Evolutionary conservation across 2,888 invertebrate species (phyloP), one percentile per base, ranked within the genome.

Genomic region (Scelioninae gen. 1): DNA sequence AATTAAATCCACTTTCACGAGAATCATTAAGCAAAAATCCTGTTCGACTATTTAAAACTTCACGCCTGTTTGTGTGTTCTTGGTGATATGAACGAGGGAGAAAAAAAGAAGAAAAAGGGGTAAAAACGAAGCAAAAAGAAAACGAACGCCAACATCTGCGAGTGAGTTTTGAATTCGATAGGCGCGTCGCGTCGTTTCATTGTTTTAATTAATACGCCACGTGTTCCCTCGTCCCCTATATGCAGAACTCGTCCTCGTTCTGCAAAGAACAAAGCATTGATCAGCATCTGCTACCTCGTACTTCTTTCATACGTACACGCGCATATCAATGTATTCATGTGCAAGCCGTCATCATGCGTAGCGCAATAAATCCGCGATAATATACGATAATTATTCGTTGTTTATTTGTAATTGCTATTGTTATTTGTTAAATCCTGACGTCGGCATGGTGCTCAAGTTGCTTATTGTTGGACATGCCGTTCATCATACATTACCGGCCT

Each of bases 151-250:
- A 63, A 86, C 86, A 86, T 87, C 85, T 86, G 86, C 82, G 79
- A 84, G 63, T 75, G 84, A 78, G 83, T 85, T 85, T 84, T 71
- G 77, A 80, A 82, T 83, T 85, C 84, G 83, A 85, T 85, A 85
- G 84, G 78, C 84, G 81, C 72, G 85, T 85, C 84, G 83, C 83
- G 84, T 84, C 82, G 84, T 83, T 83, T 85, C 85, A 90, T 90
- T 89, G 90, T 90, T 90, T 90, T 90, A 90, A 90, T 90, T 90
- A 90, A 90, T 88, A 87, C 85, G 78, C 87, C 86, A 87, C 87
- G 88, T 87, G 87, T 86, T 87, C 86, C 77, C 78, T 76, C 76
- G 84, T 85, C 83, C 85, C 84, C 76, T 82, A 78, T 81, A 78
- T 71, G 76, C 79, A 71, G 60, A 81, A 72, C 74, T 81, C 83